Percentiles rank a stretch among this genome's conserved stretches.
Evolutionary conservation across 2,113 vertebrate species (phyloP).

Genomic region (Percopsis transmontana): DNA sequence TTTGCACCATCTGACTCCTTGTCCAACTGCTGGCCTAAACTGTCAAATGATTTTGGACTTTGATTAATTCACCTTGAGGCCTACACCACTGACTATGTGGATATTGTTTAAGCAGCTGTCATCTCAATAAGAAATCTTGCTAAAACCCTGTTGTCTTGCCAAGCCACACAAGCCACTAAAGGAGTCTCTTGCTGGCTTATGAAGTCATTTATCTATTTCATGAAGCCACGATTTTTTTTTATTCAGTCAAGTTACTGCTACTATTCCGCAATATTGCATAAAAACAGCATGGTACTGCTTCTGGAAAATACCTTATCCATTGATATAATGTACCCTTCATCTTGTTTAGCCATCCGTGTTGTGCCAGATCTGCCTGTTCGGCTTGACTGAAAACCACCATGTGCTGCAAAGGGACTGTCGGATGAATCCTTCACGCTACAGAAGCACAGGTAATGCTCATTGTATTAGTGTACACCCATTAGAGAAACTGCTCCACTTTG

Average conservation of each 20-base stretch:
- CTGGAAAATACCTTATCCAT: not conserved
- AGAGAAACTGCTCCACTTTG: not conserved
- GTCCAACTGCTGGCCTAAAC: slow-evolving; percentile 26
- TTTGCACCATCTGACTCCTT: slow-evolving; percentile 42
- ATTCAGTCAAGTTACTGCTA: not conserved
- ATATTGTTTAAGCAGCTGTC: slow-evolving; percentile 46
- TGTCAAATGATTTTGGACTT: slow-evolving; percentile 20
- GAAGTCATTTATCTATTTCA: slow-evolving; percentile 17
- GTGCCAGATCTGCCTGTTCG: not conserved
- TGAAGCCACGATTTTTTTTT: slow-evolving; percentile 8
- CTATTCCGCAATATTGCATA: not conserved
- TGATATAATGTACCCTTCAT: not conserved
- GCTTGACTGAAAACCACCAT: not conserved
- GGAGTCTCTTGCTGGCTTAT: slow-evolving; percentile 22
- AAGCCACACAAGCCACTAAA: slow-evolving; percentile 19
- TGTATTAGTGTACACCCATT: not conserved
- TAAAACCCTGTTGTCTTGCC: slow-evolving; percentile 16
- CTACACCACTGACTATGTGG: not conserved
- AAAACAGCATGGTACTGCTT: not conserved
- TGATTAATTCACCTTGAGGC: slow-evolving; percentile 47
- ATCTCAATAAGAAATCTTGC: slow-evolving; percentile 37
- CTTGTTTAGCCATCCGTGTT: not conserved
- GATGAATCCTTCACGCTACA: not conserved
- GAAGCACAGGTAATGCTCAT: not conserved
- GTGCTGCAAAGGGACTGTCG: not conserved